A percentile compares a stretch with the other conserved stretches of the same genome.
Conservation (phyloP, 1,140 invertebrate species). For the Hestina assimilis region DNA sequence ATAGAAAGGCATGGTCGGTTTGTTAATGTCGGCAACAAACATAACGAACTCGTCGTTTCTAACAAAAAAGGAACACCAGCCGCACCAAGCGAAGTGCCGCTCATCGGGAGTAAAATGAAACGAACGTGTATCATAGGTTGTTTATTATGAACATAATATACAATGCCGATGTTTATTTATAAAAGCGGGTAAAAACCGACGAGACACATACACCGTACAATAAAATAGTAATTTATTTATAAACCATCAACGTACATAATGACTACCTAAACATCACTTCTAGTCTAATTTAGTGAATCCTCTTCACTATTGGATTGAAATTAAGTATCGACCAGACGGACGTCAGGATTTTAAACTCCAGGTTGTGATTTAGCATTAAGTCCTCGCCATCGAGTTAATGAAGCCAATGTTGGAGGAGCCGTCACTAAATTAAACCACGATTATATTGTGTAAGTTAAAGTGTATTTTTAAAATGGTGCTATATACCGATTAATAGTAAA, state of each 20-base stretch:
- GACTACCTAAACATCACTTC: constrained; percentile 12
- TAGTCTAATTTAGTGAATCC: constrained; percentile 26
- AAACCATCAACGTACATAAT: constrained; percentile 34
- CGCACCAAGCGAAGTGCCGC: constrained; percentile 1
- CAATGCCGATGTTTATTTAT: constrained; percentile 74
- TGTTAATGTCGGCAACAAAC: too few species aligned
- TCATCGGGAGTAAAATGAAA: constrained; percentile 38
- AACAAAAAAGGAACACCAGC: neutral
- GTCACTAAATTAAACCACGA: constrained; percentile 23
- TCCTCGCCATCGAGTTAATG: neutral
- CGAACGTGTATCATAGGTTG: constrained; percentile 47
- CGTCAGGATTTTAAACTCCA: neutral
- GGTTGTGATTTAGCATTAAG: neutral
- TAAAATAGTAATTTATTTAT: constrained; percentile 53
- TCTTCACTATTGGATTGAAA: neutral
- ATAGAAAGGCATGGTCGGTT: too few species aligned
- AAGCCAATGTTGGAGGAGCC: neutral
- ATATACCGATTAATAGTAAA: neutral
- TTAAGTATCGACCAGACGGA: neutral
- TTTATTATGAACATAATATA: constrained; percentile 78
- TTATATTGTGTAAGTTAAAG: constrained; percentile 4
- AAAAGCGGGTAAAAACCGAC: constrained; percentile 75
- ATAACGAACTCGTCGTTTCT: too few species aligned
- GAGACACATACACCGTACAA: constrained; percentile 65
- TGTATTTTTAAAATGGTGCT: neutral